Evolutionary conservation across 2,797 vertebrate genomes (phyloP).

Genomic region (Euphonia xanthogaster): DNA sequence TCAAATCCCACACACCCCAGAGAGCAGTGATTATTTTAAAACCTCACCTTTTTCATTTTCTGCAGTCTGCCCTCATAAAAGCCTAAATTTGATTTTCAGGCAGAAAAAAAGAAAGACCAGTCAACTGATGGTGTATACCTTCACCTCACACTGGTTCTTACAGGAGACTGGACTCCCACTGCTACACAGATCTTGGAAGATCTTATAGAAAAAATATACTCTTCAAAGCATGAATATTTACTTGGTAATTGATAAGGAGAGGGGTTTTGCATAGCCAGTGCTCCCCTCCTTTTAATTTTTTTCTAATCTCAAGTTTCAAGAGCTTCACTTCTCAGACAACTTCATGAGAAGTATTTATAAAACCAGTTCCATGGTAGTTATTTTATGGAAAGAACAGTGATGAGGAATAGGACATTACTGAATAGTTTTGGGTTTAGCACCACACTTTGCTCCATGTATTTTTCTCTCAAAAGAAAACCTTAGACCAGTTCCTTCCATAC

Average conservation of each 20-base stretch:
- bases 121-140: neutral
- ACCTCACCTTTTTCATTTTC: neutral
- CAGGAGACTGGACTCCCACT: rapidly evolving
- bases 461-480: neutral
- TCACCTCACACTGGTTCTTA: neutral
- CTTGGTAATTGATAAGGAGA: neutral
- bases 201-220: neutral
- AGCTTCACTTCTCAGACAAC: neutral
- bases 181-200: neutral
- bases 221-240: neutral
- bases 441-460: neutral
- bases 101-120: neutral
- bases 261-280: neutral
- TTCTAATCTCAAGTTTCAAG: neutral
- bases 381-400: neutral
- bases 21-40: neutral
- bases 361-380: neutral
- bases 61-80: neutral
- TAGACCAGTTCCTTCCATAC: neutral
- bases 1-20: neutral
- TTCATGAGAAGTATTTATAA: neutral
- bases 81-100: neutral
- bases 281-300: neutral
- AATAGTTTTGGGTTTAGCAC: neutral
- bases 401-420: neutral